Conservation (phyloP, 2,113 vertebrate species). For the Myiagra hebetior region DNA sequence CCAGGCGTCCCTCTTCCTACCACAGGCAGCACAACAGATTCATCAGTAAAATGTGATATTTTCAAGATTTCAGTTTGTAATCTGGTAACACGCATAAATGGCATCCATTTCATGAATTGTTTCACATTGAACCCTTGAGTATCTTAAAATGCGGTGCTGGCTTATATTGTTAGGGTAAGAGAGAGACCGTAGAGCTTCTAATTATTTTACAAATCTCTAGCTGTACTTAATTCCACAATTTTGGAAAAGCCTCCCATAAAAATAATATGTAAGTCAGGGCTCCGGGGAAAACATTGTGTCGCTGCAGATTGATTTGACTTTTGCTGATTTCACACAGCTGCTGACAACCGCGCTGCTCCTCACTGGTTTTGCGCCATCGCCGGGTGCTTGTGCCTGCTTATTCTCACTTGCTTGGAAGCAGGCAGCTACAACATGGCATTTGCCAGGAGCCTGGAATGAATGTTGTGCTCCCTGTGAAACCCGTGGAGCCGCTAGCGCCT, state of each 20-base stretch:
- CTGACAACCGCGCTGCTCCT: slow-evolving; percentile 22
- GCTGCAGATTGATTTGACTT: slow-evolving; percentile 54
- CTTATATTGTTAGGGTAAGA: neutral
- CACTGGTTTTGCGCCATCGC: slow-evolving; percentile 3
- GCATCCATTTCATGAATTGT: slow-evolving; percentile 16
- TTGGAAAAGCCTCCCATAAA: slow-evolving; percentile 11
- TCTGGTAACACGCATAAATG: slow-evolving; percentile 36
- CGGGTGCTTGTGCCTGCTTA: slow-evolving; percentile 44
- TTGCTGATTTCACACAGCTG: slow-evolving; percentile 61
- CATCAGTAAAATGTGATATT: slow-evolving; percentile 41
- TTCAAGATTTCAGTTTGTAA: slow-evolving; percentile 46
- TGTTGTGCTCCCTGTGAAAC: neutral
- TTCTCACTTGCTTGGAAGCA: slow-evolving; percentile 44
- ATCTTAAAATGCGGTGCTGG: neutral
- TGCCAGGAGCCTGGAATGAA: slow-evolving; percentile 10
- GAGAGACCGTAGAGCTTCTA: neutral
- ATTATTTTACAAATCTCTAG: slow-evolving; percentile 20
- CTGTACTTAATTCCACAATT: neutral
- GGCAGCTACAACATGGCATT: slow-evolving; percentile 31
- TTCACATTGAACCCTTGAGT: neutral
- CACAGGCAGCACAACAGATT: slow-evolving; percentile 46
- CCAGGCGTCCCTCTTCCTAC: slow-evolving; percentile 50
- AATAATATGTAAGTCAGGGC: neutral
- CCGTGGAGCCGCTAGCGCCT: neutral
- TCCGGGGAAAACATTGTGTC: neutral